Evolutionary conservation across 2,113 vertebrate species (phyloP).

Genomic region (Elanus axillaris): DNA sequence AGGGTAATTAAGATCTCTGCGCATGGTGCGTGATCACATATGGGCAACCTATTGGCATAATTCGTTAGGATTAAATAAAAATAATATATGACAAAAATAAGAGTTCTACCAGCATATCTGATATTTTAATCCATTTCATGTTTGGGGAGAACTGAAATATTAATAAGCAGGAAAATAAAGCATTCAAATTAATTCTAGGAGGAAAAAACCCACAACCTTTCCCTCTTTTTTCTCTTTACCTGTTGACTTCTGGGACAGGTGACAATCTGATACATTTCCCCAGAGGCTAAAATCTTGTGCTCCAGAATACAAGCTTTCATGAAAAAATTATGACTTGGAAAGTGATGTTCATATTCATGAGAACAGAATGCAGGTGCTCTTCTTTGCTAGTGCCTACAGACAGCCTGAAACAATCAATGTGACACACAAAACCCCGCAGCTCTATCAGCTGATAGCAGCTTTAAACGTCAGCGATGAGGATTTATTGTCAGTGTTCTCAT

Average conservation of each 20-base stretch:
- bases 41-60: not conserved
- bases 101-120: not conserved
- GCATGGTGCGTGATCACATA: not conserved
- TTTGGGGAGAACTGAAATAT: slow-evolving; percentile 33
- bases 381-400: not conserved
- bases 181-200: slow-evolving; percentile 1
- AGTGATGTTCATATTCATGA: not conserved
- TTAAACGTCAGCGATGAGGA: not conserved
- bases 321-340: not conserved
- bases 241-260: slow-evolving; percentile 10
- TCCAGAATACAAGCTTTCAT: slow-evolving; percentile 19
- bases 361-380: not conserved
- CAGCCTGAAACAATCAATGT: not conserved
- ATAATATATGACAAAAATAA: not conserved
- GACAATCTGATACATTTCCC: not conserved
- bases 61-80: not conserved
- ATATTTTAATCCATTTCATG: slow-evolving; percentile 2
- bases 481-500: not conserved
- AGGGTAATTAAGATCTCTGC: not conserved
- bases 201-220: not conserved
- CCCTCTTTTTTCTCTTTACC: not conserved
- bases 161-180: slow-evolving; percentile 19
- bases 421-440: not conserved
- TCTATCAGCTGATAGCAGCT: not conserved
- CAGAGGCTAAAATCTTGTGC: slow-evolving; percentile 3